Evolutionary conservation across 2,888 invertebrate genomes (phyloP).

Genomic region (Panorpa germanica): DNA sequence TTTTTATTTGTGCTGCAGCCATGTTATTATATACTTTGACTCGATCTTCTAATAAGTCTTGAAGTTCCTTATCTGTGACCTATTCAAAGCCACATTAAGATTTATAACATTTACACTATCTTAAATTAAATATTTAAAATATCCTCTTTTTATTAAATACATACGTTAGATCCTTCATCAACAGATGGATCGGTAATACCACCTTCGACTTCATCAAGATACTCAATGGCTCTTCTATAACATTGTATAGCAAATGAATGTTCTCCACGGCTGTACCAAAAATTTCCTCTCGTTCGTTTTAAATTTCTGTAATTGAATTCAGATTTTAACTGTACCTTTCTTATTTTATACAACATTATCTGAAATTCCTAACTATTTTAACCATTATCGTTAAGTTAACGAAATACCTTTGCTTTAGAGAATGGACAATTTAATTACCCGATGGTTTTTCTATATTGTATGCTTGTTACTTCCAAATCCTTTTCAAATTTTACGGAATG

Average conservation of each 20-base stretch:
- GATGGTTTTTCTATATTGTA: constrained; percentile 52
- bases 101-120: constrained; percentile 2
- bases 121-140: constrained; percentile 2
- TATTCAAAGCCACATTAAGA: constrained; percentile 14
- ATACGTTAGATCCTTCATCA: constrained; percentile 24
- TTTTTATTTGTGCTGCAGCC: constrained; percentile 82
- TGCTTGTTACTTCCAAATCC: too few relatives aligned
- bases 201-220: constrained; percentile 52
- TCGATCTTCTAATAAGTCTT: constrained; percentile 55
- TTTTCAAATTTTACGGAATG: constrained; percentile 27
- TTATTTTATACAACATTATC: constrained; percentile 1
- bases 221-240: constrained; percentile 70
- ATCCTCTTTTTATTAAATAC: too few relatives aligned
- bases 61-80: constrained; percentile 35
- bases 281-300: constrained; percentile 76
- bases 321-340: not conserved
- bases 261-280: constrained; percentile 74
- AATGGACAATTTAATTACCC: constrained; percentile 23
- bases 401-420: constrained; percentile 1
- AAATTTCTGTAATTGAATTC: constrained; percentile 29
- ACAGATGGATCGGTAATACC: constrained; percentile 36
- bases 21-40: constrained; percentile 79
- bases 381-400: too few relatives aligned
- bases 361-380: too few relatives aligned
- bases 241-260: constrained; percentile 65